Percentiles rank a stretch among this genome's conserved stretches.
phyloP scores from a whole-genome alignment of 2,797 vertebrate genomes.

The Dendrocincla tyrannina region DNA sequence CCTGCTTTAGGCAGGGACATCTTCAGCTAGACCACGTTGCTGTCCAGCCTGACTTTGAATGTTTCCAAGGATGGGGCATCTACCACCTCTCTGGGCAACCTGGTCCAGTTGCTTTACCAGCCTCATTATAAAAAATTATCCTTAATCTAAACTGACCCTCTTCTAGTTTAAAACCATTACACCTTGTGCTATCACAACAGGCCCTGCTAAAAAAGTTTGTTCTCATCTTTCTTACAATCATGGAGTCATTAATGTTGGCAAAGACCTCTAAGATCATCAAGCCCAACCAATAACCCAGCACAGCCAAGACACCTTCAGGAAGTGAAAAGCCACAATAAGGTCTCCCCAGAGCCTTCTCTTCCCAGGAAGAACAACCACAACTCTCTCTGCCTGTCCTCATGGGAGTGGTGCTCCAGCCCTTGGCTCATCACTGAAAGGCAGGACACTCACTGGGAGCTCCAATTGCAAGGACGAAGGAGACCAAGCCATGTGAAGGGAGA shows the following conservation, averaged over 20 bases:
- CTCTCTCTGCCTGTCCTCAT: not conserved
- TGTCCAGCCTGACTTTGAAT: not conserved
- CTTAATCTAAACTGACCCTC: not conserved
- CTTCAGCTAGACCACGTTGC: not conserved
- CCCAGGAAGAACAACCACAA: too few species aligned
- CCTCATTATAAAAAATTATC: not conserved
- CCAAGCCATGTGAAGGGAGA: not conserved
- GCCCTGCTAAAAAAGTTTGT: not conserved
- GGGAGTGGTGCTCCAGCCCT: not conserved
- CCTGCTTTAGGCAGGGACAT: not conserved
- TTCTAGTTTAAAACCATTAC: not conserved
- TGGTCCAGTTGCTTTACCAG: not conserved
- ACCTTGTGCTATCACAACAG: accelerated
- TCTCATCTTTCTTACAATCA: not conserved
- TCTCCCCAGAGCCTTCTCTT: not conserved
- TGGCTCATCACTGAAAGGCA: not conserved
- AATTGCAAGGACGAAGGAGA: not conserved
- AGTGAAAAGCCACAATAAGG: not conserved
- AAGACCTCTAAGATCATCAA: not conserved
- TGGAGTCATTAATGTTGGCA: not conserved
- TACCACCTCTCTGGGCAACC: not conserved
- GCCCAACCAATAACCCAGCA: not conserved
- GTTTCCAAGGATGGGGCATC: not conserved
- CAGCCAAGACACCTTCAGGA: not conserved
- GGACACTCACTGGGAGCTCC: not conserved